These are phyloP conservation scores for Gouania willdenowi DNA, from an alignment of 2,797 vertebrate species.

Conservation along the genomic window DNA sequence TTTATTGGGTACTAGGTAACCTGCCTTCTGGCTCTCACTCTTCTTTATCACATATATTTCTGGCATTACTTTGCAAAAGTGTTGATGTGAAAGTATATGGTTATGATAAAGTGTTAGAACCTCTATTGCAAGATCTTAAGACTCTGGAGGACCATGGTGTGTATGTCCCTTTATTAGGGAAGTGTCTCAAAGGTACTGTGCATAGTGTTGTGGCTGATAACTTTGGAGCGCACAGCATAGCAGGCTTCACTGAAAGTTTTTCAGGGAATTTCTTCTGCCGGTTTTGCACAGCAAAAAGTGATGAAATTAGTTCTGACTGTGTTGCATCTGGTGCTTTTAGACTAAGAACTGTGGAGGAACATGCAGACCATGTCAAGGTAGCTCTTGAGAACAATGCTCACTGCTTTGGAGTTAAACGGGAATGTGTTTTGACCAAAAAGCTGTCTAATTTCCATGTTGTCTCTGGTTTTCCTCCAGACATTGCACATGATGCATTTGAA, in stretches of 20 bases:
- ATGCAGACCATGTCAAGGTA: constrained; percentile 2
- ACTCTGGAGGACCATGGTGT: constrained; percentile 2
- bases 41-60: neutral
- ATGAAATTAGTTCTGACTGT: neutral
- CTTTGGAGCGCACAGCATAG: no score
- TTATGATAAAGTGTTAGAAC: constrained; percentile 9
- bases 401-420: constrained; percentile 11
- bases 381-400: neutral
- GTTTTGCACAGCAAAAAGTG: constrained; percentile 8
- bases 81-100: neutral
- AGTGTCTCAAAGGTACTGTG: constrained; percentile 1
- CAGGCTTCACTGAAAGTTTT: constrained; percentile 1
- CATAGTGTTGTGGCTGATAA: constrained; percentile 1
- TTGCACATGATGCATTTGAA: constrained; percentile 13
- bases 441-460: constrained; percentile 14
- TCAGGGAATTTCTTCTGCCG: neutral
- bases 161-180: neutral
- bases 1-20: neutral
- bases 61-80: neutral
- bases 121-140: constrained; percentile 1
- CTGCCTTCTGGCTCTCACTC: neutral
- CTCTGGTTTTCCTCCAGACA: constrained; percentile 9
- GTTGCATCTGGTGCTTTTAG: constrained; percentile 8
- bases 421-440: neutral
- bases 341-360: neutral